A percentile compares a stretch with the other conserved stretches of the same genome.
Evolutionary conservation across 2,888 invertebrate species (phyloP).

Genomic region (Cylloceria caligata): DNA sequence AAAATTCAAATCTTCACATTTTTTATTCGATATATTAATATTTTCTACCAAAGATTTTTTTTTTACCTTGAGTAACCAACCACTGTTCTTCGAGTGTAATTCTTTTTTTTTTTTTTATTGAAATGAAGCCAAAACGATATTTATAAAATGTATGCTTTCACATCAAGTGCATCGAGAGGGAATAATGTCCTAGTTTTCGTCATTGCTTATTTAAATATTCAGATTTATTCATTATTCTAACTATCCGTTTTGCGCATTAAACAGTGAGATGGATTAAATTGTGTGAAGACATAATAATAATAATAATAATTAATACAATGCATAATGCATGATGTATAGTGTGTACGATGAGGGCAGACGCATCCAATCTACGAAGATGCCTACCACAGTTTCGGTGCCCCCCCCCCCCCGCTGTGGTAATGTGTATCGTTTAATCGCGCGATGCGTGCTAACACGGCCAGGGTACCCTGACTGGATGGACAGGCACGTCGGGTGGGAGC

Average conservation of each 20-base stretch:
- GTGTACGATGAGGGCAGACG: not conserved
- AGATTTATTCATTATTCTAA: slow-evolving; percentile 22
- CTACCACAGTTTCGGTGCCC: slow-evolving; percentile 12
- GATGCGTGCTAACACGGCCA: not conserved
- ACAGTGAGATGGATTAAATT: slow-evolving; percentile 46
- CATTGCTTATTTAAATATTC: slow-evolving; percentile 3
- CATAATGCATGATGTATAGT: slow-evolving; percentile 11
- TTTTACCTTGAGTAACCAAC: not conserved
- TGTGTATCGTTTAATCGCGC: slow-evolving; percentile 51
- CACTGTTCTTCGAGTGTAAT: not conserved
- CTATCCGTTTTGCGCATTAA: slow-evolving; percentile 3
- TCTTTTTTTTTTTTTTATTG: not conserved
- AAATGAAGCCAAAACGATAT: not conserved
- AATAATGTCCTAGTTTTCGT: not conserved
- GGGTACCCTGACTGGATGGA: not conserved
- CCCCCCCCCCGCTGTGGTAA: slow-evolving; percentile 48
- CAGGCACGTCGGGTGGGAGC: not conserved
- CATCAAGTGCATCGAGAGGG: not conserved
- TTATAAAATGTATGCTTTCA: not conserved
- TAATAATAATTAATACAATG: slow-evolving; percentile 37
- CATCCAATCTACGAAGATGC: slow-evolving; percentile 13
- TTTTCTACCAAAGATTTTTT: not conserved
- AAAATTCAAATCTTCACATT: no score
- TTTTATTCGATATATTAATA: no score
- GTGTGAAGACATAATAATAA: slow-evolving; percentile 40